Evolutionary conservation across 2,888 invertebrate genomes (phyloP), one percentile per base, ranked within the genome.

Genomic region (Poecilus cupreus): DNA sequence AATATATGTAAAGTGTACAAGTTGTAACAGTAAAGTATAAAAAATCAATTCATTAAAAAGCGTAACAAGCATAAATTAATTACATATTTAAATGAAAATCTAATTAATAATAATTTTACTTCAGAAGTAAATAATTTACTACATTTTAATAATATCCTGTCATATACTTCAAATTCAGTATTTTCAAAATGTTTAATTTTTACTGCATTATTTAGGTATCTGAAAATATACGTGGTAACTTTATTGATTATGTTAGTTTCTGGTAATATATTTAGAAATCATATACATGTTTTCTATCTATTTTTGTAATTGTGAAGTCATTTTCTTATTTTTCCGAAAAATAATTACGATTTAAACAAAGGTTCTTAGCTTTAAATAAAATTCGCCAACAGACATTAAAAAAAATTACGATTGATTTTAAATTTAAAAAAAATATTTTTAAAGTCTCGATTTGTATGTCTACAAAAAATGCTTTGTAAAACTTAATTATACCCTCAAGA

Each of bases 251-350:
- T 60, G 32, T 60, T 60, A n/a, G 24, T 57, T 57, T 11, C 60
- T 32, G 26, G 24, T 6, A 54, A 32, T 60, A 60, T 60, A 60
- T 60, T 60, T 60, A 26, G 60, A 60, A 60, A 26, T 26, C 24
- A 60, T 13, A 60, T 26, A 60, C 60, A 60, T 60, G 13, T 60
- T 60, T 60, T 60, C 22, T n/a, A 26, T 60, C 60, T 26, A 60
- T 60, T 60, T 60, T 60, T 60, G 13, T 26, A 26, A 8, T 18
- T 54, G n/a, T 20, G 10, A 54, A 20, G 8, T 54, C 22, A 18
- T 22, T 54, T 54, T 54, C 11, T 11, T 32, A 20, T 54, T 13
- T 49, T 18, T 49, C 3, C 20, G 22, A 11, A 20, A 54, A 54
- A 54, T 54, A 54, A 54, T 54, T 22, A 54, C 22, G 11, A 54